Base-by-base conservation (phyloP, 2,113 vertebrate species). In the Cryptotis parvus region DNA sequence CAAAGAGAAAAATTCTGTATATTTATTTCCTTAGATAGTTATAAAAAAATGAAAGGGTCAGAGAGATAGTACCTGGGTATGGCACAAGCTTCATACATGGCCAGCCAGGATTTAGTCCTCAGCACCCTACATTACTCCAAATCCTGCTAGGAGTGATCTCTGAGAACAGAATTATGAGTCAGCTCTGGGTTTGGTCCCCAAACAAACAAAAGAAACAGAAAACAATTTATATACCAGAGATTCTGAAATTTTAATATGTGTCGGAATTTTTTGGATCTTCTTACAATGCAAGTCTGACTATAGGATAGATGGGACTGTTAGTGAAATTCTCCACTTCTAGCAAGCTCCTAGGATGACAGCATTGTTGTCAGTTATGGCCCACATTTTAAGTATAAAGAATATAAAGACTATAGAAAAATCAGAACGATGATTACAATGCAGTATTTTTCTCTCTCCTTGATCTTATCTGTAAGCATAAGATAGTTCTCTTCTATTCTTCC, bases 321-420 rank as follows among this genome's bases (percentile, higher is more conserved):
- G n/a, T 49, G 45, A 49, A 22, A 89, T 49, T 41, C 29, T 70
- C 22, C 37, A 18, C 72, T 91, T 89, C 82, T 79, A 75, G 65
- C 41, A 82, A 88, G 41, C 10, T 92, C 35, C 14, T 1, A 37
- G 8, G 16, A 29, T n/a, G 41, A 74, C 70, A 52, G 10, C 31
- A 37, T n/a, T 75, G 7, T 39, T 29, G 27, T 22, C 45, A 49
- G n/a, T 52, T 9, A 14, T 1, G 2, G 55, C 4, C 15, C 66
- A 86, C 41, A 85, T 29, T 55, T 18, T 58, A 14, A 91, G n/a
- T 83, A 58, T 83, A 82, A 70, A 87, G 55, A 27, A 79, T 29
- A 37, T 74, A 93, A 31, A 69, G 72, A 63, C 31, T 76, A 84
- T 9, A 74, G 27, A 65, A 87, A 95, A 84, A 77, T 72, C 52